A percentile compares a stretch with the other conserved stretches of the same genome.
phyloP scores from a whole-genome alignment of 2,888 invertebrate genomes.

The Apomyelois bistriatella region DNA sequence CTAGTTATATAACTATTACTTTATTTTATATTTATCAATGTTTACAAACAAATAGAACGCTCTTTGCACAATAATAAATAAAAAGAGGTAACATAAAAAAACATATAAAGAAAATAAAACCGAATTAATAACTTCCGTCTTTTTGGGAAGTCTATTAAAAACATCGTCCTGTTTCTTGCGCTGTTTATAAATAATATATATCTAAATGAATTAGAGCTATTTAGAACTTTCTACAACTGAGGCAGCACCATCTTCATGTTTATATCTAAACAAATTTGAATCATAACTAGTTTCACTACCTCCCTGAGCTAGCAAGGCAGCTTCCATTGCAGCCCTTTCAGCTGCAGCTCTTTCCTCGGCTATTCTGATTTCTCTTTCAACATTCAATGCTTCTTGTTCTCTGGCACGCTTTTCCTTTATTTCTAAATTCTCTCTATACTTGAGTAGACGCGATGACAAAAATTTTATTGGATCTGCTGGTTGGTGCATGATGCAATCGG shows the following conservation, averaged over 20 bases:
- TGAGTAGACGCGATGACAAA: constrained; percentile 51
- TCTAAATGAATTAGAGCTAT: constrained; percentile 20
- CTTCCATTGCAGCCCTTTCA: constrained; percentile 53
- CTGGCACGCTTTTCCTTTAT: constrained; percentile 45
- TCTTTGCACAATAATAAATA: too few species aligned
- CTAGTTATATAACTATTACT: too few species aligned
- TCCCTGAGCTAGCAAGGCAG: constrained; percentile 43
- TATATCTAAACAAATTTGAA: constrained; percentile 58
- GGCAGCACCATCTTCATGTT: constrained; percentile 34
- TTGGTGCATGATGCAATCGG: constrained; percentile 60
- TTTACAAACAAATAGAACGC: too few species aligned
- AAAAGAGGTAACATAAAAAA: too few species aligned
- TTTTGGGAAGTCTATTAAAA: too few species aligned
- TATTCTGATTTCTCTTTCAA: constrained; percentile 50
- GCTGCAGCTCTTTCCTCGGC: constrained; percentile 57
- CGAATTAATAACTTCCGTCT: too few species aligned
- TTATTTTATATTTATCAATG: too few species aligned
- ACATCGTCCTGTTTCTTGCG: too few species aligned
- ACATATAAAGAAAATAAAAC: too few species aligned
- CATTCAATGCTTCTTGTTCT: constrained; percentile 53
- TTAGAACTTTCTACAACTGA: constrained; percentile 38
- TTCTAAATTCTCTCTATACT: constrained; percentile 63
- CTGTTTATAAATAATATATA: neutral
- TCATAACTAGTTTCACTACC: constrained; percentile 68
- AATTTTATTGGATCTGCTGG: constrained; percentile 68